These are phyloP conservation scores for Orientallactaga bullata DNA, from an alignment of 2,113 vertebrate genomes.

Conservation along the genomic window DNA sequence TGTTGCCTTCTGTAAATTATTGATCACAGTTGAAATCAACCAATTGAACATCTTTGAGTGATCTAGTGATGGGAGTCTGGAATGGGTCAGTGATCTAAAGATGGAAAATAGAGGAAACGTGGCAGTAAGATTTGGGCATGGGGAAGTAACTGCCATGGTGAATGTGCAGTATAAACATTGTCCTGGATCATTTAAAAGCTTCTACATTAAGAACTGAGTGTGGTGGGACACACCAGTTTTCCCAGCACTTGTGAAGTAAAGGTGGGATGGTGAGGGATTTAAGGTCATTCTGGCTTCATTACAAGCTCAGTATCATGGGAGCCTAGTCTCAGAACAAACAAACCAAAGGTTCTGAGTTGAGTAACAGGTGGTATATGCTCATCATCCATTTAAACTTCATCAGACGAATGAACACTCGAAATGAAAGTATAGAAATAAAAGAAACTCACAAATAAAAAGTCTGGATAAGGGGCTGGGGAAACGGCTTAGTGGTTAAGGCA, in stretches of 20 bases:
- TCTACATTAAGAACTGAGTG: too few species aligned
- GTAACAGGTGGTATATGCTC: fast-evolving
- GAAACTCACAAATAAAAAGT: background rate
- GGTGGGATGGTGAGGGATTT: too few species aligned
- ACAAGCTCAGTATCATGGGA: too few species aligned
- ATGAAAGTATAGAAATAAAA: background rate
- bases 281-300: too few species aligned
- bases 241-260: too few species aligned
- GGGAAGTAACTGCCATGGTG: background rate
- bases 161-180: fast-evolving
- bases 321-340: too few species aligned
- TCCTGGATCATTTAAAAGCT: background rate
- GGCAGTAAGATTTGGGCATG: background rate
- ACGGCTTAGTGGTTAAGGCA: too few species aligned
- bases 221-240: too few species aligned
- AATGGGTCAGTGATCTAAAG: background rate
- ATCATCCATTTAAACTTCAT: too few species aligned
- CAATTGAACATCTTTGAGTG: background rate
- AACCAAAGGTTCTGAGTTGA: background rate
- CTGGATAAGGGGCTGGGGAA: too few species aligned
- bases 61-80: background rate
- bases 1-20: background rate
- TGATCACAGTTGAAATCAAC: too few species aligned
- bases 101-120: fast-evolving
- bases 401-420: background rate